Conservation (phyloP, 2,888 invertebrate genomes). For the Stenotaenia linearis region DNA sequence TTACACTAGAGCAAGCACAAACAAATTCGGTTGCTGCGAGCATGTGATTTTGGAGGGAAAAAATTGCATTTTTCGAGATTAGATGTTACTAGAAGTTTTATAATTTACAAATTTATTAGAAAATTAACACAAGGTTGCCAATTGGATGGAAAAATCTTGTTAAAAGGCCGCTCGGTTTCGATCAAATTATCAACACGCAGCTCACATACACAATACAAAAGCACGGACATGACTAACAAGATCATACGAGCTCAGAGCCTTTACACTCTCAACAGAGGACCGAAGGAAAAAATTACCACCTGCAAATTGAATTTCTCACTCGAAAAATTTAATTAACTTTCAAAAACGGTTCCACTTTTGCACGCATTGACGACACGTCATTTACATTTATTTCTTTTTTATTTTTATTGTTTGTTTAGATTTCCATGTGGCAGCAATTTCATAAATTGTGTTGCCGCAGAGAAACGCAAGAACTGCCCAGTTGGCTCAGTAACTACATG, state of each 20-base stretch:
- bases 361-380: not conserved
- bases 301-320: not conserved
- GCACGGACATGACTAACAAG: not conserved
- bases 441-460: conserved; percentile 29
- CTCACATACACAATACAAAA: not conserved
- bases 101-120: not conserved
- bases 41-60: not conserved
- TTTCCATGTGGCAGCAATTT: conserved; percentile 31
- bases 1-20: conserved; percentile 1
- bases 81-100: not conserved
- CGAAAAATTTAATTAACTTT: not conserved
- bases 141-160: not conserved
- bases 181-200: not conserved
- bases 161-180: not conserved
- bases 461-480: conserved; percentile 35
- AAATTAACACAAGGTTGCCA: not conserved
- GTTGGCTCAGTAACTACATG: conserved; percentile 37
- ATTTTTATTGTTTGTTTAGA: not conserved
- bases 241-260: not conserved
- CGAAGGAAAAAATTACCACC: not conserved
- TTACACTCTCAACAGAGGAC: too few relatives aligned
- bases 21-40: not conserved
- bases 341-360: not conserved
- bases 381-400: not conserved
- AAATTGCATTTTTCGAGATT: not conserved